Percentiles rank a stretch among this genome's conserved stretches.
phyloP scores from a whole-genome alignment of 1,140 invertebrate genomes.

The Drosophila insularis region DNA sequence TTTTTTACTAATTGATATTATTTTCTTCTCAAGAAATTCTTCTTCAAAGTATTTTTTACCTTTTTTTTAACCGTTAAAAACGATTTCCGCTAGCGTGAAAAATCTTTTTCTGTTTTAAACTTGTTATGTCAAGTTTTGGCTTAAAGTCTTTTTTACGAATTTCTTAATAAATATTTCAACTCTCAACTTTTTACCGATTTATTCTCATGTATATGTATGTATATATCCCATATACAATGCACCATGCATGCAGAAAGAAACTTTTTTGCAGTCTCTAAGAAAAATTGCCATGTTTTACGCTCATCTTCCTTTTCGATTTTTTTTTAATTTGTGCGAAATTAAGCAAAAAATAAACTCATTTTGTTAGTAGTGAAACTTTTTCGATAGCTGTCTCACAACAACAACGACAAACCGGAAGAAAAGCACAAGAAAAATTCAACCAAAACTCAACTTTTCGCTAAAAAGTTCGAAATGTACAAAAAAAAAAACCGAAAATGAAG shows the following conservation, averaged over 20 bases:
- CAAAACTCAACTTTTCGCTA: constrained; percentile 54
- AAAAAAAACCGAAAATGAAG: constrained; percentile 52
- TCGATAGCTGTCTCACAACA: constrained; percentile 71
- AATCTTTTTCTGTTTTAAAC: not conserved
- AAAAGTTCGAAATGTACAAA: constrained; percentile 57
- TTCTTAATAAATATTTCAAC: constrained; percentile 1
- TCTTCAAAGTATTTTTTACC: too few species aligned
- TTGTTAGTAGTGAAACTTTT: constrained; percentile 72
- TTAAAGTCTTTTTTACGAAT: not conserved
- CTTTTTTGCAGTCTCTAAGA: constrained; percentile 24
- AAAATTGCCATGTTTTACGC: constrained; percentile 48
- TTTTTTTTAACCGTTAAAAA: too few species aligned
- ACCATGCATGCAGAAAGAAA: constrained; percentile 34
- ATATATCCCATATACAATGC: not conserved
- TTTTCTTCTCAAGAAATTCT: too few species aligned
- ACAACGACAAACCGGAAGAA: constrained; percentile 27
- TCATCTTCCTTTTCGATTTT: constrained; percentile 37
- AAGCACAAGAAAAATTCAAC: constrained; percentile 1
- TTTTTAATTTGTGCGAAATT: constrained; percentile 81
- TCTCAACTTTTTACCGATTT: not conserved
- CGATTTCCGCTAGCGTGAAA: constrained; percentile 2
- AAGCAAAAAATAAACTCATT: constrained; percentile 81
- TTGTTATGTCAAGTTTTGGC: not conserved
- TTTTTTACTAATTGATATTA: too few species aligned
- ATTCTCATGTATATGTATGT: constrained; percentile 5